A percentile compares a stretch with the other conserved stretches of the same genome.
Evolutionary conservation across 2,113 vertebrate genomes (phyloP).

Genomic region (Leptosomus discolor): DNA sequence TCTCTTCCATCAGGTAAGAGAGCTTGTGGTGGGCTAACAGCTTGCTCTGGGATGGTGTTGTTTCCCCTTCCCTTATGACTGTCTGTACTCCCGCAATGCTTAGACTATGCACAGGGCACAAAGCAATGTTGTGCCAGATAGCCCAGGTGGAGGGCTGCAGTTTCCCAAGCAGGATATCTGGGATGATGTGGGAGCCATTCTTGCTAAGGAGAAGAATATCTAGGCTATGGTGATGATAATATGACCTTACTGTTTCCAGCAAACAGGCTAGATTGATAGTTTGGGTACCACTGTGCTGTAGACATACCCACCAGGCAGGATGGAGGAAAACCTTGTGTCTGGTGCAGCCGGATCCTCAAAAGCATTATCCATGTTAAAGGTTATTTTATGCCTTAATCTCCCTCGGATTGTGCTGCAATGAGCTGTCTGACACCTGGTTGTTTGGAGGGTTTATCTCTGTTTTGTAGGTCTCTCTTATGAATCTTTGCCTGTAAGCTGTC

Average conservation of each 20-base stretch:
- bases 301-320: not conserved
- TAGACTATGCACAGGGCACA: not conserved
- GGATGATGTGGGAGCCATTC: accelerated
- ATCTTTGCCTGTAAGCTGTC: not conserved
- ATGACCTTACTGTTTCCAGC: not conserved
- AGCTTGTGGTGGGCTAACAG: not conserved
- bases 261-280: not conserved
- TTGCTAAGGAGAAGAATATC: not conserved
- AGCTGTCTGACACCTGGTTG: not conserved
- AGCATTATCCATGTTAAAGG: not conserved
- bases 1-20: not conserved
- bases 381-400: not conserved
- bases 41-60: accelerated
- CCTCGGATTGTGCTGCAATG: not conserved
- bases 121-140: not conserved
- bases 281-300: not conserved
- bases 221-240: not conserved
- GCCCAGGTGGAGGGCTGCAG: not conserved
- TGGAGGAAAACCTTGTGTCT: not conserved
- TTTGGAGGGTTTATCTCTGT: not conserved
- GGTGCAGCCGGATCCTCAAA: not conserved
- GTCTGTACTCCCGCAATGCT: not conserved
- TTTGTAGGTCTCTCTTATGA: not conserved
- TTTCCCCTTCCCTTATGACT: not conserved
- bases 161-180: not conserved